Conservation (phyloP, 2,113 vertebrate genomes). For the Takifugu bimaculatus region DNA sequence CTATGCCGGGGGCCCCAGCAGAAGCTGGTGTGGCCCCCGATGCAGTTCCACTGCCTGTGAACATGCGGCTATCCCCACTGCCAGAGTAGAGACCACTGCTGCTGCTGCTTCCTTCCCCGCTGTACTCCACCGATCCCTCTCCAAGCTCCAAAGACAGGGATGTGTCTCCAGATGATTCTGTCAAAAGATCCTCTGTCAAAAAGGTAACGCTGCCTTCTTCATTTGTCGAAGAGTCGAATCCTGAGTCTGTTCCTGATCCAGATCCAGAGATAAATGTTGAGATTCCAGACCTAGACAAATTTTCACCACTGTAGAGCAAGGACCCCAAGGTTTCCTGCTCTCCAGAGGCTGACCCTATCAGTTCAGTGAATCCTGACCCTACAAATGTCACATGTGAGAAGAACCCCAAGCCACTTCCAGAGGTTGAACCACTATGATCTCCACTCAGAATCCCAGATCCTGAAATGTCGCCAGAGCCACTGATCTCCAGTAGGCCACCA, state of each 20-base stretch:
- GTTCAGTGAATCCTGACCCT: slow-evolving; percentile 75
- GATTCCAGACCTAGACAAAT: slow-evolving; percentile 65
- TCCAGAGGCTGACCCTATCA: slow-evolving; percentile 61
- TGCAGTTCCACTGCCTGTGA: slow-evolving; percentile 7
- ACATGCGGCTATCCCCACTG: slow-evolving; percentile 52
- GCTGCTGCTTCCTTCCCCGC: slow-evolving; percentile 44
- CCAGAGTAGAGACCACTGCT: slow-evolving; percentile 48
- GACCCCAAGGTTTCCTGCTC: slow-evolving; percentile 80
- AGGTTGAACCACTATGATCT: slow-evolving; percentile 70
- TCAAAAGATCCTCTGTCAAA: slow-evolving; percentile 67
- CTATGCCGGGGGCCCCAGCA: slow-evolving; percentile 23
- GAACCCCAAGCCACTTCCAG: slow-evolving; percentile 71
- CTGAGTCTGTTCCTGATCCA: slow-evolving; percentile 22
- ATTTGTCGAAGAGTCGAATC: slow-evolving; percentile 58
- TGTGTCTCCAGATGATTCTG: slow-evolving; percentile 68
- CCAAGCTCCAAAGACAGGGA: slow-evolving; percentile 72
- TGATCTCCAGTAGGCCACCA: slow-evolving; percentile 73
- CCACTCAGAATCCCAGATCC: slow-evolving; percentile 57
- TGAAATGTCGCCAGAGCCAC: slow-evolving; percentile 75
- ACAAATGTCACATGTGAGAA: slow-evolving; percentile 74
- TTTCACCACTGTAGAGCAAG: slow-evolving; percentile 61
- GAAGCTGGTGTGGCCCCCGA: slow-evolving; percentile 47
- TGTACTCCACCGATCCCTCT: slow-evolving; percentile 64
- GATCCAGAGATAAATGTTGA: slow-evolving; percentile 59
- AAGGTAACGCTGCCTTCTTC: slow-evolving; percentile 63